Evolutionary conservation across 2,113 vertebrate genomes (phyloP), one percentile per base, ranked within the genome.

Genomic region (Osmerus eperlanus): DNA sequence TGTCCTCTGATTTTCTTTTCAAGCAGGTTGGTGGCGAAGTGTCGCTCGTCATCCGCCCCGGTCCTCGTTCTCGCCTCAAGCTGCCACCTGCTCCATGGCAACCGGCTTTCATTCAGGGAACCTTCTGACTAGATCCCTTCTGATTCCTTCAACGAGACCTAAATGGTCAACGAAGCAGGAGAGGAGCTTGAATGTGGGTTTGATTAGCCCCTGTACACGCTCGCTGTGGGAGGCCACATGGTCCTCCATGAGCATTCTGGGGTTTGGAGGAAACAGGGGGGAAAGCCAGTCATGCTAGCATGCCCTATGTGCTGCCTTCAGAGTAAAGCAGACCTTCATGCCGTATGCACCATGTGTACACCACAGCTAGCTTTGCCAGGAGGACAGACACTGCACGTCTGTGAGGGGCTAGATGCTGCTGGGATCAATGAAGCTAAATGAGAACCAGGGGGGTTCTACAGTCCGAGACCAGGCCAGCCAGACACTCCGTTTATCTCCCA

Each of bases 81-180:
- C 71, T 77, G 73, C 83, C 84, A 85, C 82, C 83, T 88, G 85
- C 78, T 85, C 65, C 58, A 59, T 76, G 72, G 71, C 71, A 78
- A 76, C 67, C 66, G 65, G 21, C 65, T 74, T 64, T 55, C 70
- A 55, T 67, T 61, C 56, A 63, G 53, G 47, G 53, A 65, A 68
- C 52, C 72, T 79, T 65, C 25, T 68, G 65, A 75, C 75, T 23
- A 23, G 23, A 23, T 23, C 23, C 23, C 70, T 67, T 62, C 79
- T 71, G 67, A 76, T 77, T 54, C 16, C 52, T 23, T 23, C 23
- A 23, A 23, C 23, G 70, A 53, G 68, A 62, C 32, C 29, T 51
- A 70, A 73, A 73, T 73, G 86, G 81, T 84, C 85, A 83, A 69
- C 77, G 41, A 83, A 81, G 60, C 71, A 75, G 78, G 23, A 85